Conservation (phyloP, 2,113 vertebrate species). For the Rhombomys opimus region DNA sequence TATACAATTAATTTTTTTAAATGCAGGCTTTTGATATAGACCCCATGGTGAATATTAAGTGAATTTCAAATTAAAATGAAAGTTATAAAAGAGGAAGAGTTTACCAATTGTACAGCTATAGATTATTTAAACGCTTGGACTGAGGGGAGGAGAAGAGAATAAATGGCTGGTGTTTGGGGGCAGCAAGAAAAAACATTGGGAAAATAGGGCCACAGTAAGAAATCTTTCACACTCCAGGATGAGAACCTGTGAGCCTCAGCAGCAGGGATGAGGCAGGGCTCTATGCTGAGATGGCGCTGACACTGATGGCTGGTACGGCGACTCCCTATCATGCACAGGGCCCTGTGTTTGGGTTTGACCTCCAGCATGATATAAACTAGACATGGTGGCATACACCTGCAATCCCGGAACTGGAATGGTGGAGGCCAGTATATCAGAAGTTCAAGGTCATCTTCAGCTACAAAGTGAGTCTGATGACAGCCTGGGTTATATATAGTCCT, state of each 20-base stretch:
- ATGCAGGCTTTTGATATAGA: neutral
- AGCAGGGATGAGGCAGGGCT: neutral
- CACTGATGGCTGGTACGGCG: neutral
- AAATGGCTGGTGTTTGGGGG: neutral
- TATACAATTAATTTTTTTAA: neutral
- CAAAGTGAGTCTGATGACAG: neutral
- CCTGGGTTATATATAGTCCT: neutral
- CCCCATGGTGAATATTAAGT: neutral
- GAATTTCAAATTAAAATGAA: conserved; percentile 48
- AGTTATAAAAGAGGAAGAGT: neutral
- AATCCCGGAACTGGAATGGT: neutral
- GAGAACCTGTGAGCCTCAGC: neutral
- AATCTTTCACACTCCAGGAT: neutral
- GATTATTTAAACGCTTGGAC: neutral
- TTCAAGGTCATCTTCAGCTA: neutral
- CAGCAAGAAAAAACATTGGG: neutral
- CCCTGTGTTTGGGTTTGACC: neutral
- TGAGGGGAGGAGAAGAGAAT: neutral
- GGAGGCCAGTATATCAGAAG: neutral
- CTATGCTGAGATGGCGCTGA: neutral
- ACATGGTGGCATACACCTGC: neutral
- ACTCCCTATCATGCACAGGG: neutral
- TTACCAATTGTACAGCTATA: neutral
- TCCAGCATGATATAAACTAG: too few relatives aligned
- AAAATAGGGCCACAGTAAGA: neutral